Conservation (phyloP, 2,888 invertebrate genomes). For the Caenorhabditis virilis region DNA sequence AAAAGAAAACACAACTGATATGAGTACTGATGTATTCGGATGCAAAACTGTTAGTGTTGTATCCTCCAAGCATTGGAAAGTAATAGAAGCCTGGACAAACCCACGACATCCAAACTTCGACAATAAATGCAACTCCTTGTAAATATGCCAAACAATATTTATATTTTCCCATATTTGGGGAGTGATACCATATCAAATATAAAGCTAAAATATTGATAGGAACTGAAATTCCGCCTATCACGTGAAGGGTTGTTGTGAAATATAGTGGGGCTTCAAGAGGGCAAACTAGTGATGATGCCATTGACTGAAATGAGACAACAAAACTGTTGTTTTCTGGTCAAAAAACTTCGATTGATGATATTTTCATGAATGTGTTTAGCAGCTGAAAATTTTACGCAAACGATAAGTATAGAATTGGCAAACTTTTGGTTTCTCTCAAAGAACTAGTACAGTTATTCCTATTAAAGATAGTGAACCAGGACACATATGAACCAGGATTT, state of each 20-base stretch:
- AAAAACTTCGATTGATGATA: too few relatives aligned
- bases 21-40: conserved; percentile 13
- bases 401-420: too few relatives aligned
- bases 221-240: conserved; percentile 5
- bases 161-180: conserved; percentile 12
- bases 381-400: too few relatives aligned
- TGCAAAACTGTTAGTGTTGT: conserved; percentile 14
- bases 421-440: too few relatives aligned
- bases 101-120: conserved; percentile 19
- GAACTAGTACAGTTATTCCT: too few relatives aligned
- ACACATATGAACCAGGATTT: too few relatives aligned
- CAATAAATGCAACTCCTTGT: conserved; percentile 12
- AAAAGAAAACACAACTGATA: conserved; percentile 8
- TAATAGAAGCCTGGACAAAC: conserved; percentile 25
- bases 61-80: conserved; percentile 29
- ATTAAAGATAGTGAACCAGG: too few relatives aligned
- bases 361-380: too few relatives aligned
- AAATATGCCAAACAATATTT: conserved; percentile 21
- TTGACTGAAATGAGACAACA: too few relatives aligned
- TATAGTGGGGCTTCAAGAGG: background rate
- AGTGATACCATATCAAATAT: conserved; percentile 11
- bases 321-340: too few relatives aligned
- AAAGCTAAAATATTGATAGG: conserved; percentile 10
- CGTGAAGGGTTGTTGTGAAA: conserved; percentile 11
- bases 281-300: background rate